Conservation (phyloP, 2,797 vertebrate species). For the Alca torda region DNA sequence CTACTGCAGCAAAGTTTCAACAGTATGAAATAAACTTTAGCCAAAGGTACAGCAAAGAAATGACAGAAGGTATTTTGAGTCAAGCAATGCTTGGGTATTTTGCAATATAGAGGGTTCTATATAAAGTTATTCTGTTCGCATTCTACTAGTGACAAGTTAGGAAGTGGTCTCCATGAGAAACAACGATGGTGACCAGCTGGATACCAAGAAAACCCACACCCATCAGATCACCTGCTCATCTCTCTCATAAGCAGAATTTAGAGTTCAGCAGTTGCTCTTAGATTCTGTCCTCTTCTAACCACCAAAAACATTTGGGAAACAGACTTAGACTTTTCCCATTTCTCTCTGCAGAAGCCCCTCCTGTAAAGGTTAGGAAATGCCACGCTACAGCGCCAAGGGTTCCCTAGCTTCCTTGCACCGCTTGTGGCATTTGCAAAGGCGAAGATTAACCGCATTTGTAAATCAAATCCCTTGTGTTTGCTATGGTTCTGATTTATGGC, state of each 20-base stretch:
- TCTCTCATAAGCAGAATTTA: not conserved
- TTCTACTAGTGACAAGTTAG: not conserved
- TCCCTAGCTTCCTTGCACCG: not conserved
- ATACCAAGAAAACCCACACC: not conserved
- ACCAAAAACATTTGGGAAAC: not conserved
- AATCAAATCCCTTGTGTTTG: conserved; percentile 57
- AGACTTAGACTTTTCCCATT: not conserved
- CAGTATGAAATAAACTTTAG: not conserved
- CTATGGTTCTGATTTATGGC: conserved; percentile 56
- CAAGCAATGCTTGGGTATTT: not conserved
- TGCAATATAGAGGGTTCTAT: not conserved
- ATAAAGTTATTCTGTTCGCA: not conserved
- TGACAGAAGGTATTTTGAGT: not conserved
- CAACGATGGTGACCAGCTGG: not conserved
- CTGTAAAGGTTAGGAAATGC: not conserved
- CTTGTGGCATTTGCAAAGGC: not conserved
- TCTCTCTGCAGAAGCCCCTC: not conserved
- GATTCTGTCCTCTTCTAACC: not conserved
- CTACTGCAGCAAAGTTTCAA: not conserved
- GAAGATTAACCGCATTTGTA: conserved; percentile 52
- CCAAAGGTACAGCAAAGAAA: not conserved
- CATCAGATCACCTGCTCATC: not conserved
- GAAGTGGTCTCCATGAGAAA: not conserved
- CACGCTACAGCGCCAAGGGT: conserved; percentile 1
- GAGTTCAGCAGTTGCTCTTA: not conserved